phyloP scores from a whole-genome alignment of 1,140 invertebrate species.

The Bombus waltoni region DNA sequence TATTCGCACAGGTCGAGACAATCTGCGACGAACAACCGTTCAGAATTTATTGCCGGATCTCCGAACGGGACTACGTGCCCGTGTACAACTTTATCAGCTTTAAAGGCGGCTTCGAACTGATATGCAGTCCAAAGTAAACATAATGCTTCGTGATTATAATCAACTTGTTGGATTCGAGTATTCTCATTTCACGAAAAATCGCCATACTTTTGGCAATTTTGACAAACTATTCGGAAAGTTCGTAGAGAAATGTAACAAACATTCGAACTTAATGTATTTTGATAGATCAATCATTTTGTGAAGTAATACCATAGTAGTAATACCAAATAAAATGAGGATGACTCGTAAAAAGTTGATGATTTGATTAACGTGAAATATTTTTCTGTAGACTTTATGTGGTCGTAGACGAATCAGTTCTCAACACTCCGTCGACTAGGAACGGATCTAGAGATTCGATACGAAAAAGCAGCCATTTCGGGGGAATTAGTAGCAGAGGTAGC shows the following conservation, averaged over 20 bases:
- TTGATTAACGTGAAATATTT: neutral
- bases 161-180: neutral
- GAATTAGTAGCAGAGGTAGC: neutral
- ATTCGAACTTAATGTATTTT: neutral
- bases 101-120: slow-evolving; percentile 61
- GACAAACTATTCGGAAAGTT: neutral
- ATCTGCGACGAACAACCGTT: slow-evolving; percentile 57
- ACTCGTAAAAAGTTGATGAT: too few relatives aligned
- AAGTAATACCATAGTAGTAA: too few relatives aligned
- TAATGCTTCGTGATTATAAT: neutral
- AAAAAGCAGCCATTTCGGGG: neutral
- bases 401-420: slow-evolving; percentile 25
- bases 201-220: too few relatives aligned
- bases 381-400: slow-evolving; percentile 52
- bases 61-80: slow-evolving; percentile 54
- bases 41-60: slow-evolving; percentile 65
- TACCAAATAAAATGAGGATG: neutral
- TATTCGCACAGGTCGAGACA: slow-evolving; percentile 38
- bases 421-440: accelerated
- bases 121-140: slow-evolving; percentile 55
- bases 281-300: neutral
- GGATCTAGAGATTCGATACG: neutral
- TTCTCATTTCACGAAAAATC: neutral
- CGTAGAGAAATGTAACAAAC: neutral
- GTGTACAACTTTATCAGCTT: slow-evolving; percentile 63